phyloP scores from a whole-genome alignment of 2,113 vertebrate genomes.

The Etia nguti region DNA sequence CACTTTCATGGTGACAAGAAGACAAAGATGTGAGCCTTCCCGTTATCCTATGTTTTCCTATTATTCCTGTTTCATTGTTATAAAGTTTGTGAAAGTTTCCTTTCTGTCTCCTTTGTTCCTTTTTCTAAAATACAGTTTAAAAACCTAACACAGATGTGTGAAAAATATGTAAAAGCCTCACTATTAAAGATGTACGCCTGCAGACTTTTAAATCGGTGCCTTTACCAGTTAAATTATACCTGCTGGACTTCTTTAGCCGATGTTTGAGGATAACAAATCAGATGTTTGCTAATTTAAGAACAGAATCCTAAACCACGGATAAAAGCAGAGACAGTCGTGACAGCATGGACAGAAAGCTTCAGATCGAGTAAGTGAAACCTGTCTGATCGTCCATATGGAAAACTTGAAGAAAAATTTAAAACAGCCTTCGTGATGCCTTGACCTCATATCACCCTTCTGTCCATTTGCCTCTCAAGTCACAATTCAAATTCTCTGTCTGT shows the following conservation, averaged over 20 bases:
- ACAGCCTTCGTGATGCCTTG: background rate
- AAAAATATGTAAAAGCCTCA: too few relatives aligned
- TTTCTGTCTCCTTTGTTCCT: too few relatives aligned
- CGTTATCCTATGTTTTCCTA: background rate
- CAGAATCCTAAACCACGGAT: background rate
- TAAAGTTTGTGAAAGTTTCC: background rate
- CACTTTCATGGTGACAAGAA: background rate
- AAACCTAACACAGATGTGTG: too few relatives aligned
- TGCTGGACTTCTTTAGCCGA: too few relatives aligned
- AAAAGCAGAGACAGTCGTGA: background rate
- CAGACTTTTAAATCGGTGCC: too few relatives aligned
- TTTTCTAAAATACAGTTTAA: too few relatives aligned
- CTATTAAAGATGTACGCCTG: too few relatives aligned
- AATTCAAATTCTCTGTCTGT: slow-evolving; percentile 17
- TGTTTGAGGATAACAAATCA: too few relatives aligned
- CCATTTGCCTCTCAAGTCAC: slow-evolving; percentile 11
- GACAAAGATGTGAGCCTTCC: background rate
- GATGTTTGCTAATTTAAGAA: background rate
- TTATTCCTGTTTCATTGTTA: background rate
- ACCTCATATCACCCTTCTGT: background rate
- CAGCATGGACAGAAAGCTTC: background rate
- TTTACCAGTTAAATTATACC: too few relatives aligned
- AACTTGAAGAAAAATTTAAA: background rate
- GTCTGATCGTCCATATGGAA: background rate
- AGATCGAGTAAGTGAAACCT: background rate